Base-by-base conservation (phyloP, 2,797 vertebrate species). In the Alectoris magna region DNA sequence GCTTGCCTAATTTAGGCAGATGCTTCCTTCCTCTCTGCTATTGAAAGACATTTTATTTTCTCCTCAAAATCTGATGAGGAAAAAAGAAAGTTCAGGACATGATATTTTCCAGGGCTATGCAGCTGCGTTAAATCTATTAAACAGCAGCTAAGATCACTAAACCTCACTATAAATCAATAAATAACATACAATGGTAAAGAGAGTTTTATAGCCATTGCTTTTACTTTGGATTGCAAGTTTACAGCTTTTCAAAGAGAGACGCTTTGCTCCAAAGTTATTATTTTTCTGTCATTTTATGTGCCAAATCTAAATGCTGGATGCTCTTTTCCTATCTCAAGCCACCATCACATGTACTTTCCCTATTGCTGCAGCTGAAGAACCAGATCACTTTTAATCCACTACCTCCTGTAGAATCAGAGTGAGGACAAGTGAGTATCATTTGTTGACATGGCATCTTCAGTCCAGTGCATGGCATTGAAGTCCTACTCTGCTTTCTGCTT, bases 111-210 rank as follows among this genome's bases (percentile, higher is more conserved):
- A 91, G 76, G 62, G 53, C 72, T 60, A 41, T 62, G 72, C 56
- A 96, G 64, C 92, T 97, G 79, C 75, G 51, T 96, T 94, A 95
- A 67, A 96, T 94, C 91, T 95, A 90, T 82, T 91, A 95, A 95
- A 86, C 34, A 85, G 29, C 27, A 91, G 75, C 39, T 70, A 96
- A 49, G 62, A 84, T 77, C 16, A 24, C 62, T 95, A 60, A 91
- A 80, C 63, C 67, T 96, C 29, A 51, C 19, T 14, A 68, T 92
- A 95, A 97, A 94, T n/a, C 78, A 96, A 72, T 90, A 95, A 97
- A 91, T 66, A 94, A 21, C 38, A 7, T 66, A 79, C 24, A 91
- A 53, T 26, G 56, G 23, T 59, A 89, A 96, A 96, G 13, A 82
- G 38, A 51, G 53, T 84, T 95, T 96, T 86, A 77, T 75, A 90